These are phyloP conservation scores for Eleutherodactylus coqui DNA, from an alignment of 2,797 vertebrate genomes.

Conservation along the genomic window DNA sequence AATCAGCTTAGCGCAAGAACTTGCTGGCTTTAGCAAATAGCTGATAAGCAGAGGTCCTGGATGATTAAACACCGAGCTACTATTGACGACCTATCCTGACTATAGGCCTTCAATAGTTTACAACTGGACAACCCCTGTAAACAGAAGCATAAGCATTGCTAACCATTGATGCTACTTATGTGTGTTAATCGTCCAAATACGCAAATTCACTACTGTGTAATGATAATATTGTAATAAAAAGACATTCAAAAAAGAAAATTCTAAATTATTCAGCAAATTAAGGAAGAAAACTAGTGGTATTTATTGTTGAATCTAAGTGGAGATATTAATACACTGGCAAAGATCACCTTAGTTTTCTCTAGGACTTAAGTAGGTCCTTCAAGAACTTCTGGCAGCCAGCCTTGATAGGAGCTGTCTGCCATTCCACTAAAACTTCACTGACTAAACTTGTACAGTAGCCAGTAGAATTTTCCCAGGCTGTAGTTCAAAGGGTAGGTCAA, in stretches of 20 bases:
- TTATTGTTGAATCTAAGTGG: not conserved
- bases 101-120: too few relatives aligned
- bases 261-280: not conserved
- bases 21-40: too few relatives aligned
- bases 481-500: slow-evolving; percentile 33
- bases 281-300: not conserved
- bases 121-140: too few relatives aligned
- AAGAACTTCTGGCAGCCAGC: slow-evolving; percentile 24
- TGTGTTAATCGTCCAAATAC: not conserved
- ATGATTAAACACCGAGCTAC: too few relatives aligned
- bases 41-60: too few relatives aligned
- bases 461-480: slow-evolving; percentile 29
- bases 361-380: slow-evolving; percentile 1
- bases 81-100: too few relatives aligned
- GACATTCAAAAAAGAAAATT: not conserved
- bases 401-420: slow-evolving; percentile 5
- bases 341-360: not conserved
- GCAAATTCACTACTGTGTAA: not conserved
- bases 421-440: slow-evolving; percentile 3
- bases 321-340: not conserved
- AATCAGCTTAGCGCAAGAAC: too few relatives aligned
- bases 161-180: not conserved
- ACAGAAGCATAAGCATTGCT: too few relatives aligned
- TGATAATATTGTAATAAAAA: not conserved
- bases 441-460: slow-evolving; percentile 34